Conservation (phyloP, 2,888 invertebrate genomes). For the Ctenicera cuprea region DNA sequence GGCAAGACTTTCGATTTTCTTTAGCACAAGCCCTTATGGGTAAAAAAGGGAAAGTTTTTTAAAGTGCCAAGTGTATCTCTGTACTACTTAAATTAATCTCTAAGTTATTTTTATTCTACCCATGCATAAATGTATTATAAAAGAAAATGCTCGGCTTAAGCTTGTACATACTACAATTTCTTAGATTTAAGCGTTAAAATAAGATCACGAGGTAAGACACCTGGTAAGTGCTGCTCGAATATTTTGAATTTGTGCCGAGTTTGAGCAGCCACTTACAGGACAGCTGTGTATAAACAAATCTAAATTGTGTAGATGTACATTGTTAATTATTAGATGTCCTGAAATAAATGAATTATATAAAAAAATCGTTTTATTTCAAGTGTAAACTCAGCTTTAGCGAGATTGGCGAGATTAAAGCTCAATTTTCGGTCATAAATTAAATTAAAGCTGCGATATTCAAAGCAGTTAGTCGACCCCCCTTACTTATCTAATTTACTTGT, state of each 20-base stretch:
- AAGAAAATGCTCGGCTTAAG: constrained; percentile 40
- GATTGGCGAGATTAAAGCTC: too few species aligned
- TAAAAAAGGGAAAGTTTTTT: constrained; percentile 28
- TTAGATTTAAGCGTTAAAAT: constrained; percentile 32
- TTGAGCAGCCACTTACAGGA: constrained; percentile 13
- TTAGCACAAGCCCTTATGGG: constrained; percentile 17
- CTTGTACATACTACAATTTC: constrained; percentile 46
- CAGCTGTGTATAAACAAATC: constrained; percentile 46
- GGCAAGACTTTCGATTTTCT: constrained; percentile 14
- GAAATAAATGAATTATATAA: constrained; percentile 66
- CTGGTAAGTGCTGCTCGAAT: constrained; percentile 9
- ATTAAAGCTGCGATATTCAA: too few species aligned
- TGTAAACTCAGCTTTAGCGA: background rate
- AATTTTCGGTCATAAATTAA: too few species aligned
- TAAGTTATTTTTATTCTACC: constrained; percentile 48
- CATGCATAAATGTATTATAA: constrained; percentile 51
- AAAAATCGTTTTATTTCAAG: constrained; percentile 7
- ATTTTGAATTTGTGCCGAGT: constrained; percentile 10
- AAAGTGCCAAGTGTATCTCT: constrained; percentile 52
- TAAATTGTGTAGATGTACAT: constrained; percentile 68
- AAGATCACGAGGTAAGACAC: constrained; percentile 21
- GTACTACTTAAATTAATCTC: constrained; percentile 33
- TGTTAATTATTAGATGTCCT: constrained; percentile 70
- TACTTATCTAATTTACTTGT: constrained; percentile 12
- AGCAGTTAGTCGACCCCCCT: too few species aligned